Percentiles rank a stretch among this genome's conserved stretches.
Evolutionary conservation across 2,797 vertebrate genomes (phyloP).

Genomic region (Poeciliopsis presidionis): DNA sequence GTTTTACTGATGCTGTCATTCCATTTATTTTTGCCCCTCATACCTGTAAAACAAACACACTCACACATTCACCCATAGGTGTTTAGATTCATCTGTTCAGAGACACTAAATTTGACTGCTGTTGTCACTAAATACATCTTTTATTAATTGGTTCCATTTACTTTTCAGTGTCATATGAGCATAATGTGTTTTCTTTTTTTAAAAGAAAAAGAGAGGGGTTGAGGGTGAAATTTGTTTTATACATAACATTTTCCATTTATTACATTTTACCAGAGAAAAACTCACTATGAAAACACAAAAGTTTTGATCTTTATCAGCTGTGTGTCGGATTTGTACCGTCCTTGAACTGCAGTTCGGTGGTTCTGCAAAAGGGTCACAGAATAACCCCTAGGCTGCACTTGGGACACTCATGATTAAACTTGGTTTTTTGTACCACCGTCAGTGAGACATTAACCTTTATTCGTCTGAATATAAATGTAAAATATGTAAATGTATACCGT

Average conservation of each 20-base stretch:
- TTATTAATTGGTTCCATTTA: too few relatives aligned
- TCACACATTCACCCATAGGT: background rate
- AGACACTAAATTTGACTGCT: background rate
- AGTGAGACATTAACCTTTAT: background rate
- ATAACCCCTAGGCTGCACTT: background rate
- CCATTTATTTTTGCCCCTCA: background rate
- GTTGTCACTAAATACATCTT: background rate
- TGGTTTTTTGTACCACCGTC: background rate
- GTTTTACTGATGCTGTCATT: background rate
- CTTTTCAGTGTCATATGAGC: too few relatives aligned
- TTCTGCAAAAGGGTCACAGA: background rate
- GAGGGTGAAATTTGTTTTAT: too few relatives aligned
- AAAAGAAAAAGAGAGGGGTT: too few relatives aligned
- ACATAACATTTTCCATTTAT: background rate
- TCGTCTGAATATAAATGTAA: background rate
- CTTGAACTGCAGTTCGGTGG: background rate
- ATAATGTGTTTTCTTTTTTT: background rate
- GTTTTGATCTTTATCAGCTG: background rate
- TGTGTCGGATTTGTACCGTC: background rate
- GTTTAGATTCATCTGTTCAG: background rate
- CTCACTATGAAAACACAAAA: background rate
- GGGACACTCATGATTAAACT: background rate
- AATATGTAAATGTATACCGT: background rate
- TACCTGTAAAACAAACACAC: too few relatives aligned
- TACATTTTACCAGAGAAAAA: background rate